Base-by-base conservation (phyloP, 92 coral and sea anemone species). In the Hydrozoanthus gracilis region DNA sequence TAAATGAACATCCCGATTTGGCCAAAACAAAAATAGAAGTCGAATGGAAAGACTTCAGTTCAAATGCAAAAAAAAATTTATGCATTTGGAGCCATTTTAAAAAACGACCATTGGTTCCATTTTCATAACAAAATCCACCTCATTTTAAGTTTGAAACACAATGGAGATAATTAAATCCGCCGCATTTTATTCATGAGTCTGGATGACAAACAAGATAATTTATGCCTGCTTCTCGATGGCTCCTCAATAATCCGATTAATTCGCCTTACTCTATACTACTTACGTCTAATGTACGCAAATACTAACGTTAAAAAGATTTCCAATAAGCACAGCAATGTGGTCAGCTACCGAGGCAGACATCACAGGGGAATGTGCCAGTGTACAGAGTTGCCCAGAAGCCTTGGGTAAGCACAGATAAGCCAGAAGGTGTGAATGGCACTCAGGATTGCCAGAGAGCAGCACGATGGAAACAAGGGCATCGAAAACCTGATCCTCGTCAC, bases 261-360 rank as follows among this genome's bases (percentile, higher is more conserved):
- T 27, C 39, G 39, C 39, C 2, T 0, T 27, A 27, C 39, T 27
- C 39, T 27, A 0, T 27, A 27, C 39, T 27, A 27, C 17, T 62
- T 62, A 14, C 9, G 68, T 4, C 15, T 12, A 9, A 14, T 14
- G 20, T 62, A 62, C 5, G 39, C 39, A 27, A 11, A 78, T 83
- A 96, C 98, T 96, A 72, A 96, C 98, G 91, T 94, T 95, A 76
- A 95, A 95, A 62, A 96, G 92, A 74, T 96, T 96, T 44, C 98
- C 96, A 55, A 96, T 90, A 3, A 96, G 90, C 72, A 95, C 92
- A 4, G 99, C 99, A 83, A 96, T 90, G 67, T 95, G 92, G 51
- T 92, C 94, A 55, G 95, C 93, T 9, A 96, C 95, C 89, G 91
- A 83, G 5, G 91, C 82, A 60, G 91, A 77, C 50, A 73, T 65